Evolutionary conservation across 2,888 invertebrate genomes (phyloP), one percentile per base, ranked within the genome.

Genomic region (Papilio elwesi): DNA sequence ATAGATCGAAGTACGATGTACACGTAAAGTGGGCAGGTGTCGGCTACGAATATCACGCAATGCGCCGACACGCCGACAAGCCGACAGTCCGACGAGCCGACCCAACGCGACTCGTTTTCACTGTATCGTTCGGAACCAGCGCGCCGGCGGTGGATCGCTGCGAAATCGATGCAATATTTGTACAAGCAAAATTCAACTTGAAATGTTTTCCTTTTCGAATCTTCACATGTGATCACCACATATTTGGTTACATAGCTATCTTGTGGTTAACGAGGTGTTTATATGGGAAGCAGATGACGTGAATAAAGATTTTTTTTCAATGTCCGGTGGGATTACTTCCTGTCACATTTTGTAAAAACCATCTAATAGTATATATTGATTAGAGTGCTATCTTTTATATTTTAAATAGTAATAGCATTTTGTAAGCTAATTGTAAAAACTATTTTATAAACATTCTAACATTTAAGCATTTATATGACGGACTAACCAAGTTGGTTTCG

Each of bases 141-240:
- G 88, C 88, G 89, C 87, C 84, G 75, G 80, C 76, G 78, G 71
- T 55, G 77, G 77, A 62, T 62, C 85, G 77, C 78, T 80, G 85
- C 83, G 80, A 88, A 90, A 86, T 87, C 84, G 76, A 84, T 87
- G 86, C 90, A 90, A 89, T 90, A 88, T 90, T 90, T 89, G 87
- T 86, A 83, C 84, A 89, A 88, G 88, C 85, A 85, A 81, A 88
- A 84, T 79, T 83, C 84, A 71, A 75, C 64, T 66, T 68, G 71
- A 66, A 76, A 80, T 83, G 87, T 84, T 91, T 90, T 90, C 89
- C 88, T 88, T 90, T 89, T 85, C 81, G 82, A 80, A 80, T 80
- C 76, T 77, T 80, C 79, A 78, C 68, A 71, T 52, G 53, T 73
- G 52, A 26, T 36, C 48, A 51, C 53, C n/a, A 15, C 59, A 38